These are phyloP conservation scores for Neotoma lepida DNA, from an alignment of 2,113 vertebrate genomes.

Conservation along the genomic window DNA sequence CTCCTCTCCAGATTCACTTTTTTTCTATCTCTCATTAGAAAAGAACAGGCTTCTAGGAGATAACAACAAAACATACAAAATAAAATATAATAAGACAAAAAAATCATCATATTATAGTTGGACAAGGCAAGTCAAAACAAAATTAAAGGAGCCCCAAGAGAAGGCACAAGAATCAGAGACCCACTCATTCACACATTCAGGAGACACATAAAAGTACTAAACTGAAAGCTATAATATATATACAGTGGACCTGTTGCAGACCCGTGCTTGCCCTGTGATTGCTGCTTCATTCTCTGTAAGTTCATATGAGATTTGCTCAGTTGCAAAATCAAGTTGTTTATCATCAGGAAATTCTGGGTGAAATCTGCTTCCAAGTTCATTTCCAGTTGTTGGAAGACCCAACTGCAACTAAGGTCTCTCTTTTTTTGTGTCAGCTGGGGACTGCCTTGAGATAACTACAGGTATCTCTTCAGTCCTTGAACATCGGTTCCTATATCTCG, in stretches of 20 bases:
- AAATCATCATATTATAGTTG: not conserved
- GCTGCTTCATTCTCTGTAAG: not conserved
- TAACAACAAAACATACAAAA: not conserved
- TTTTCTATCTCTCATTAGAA: too few relatives aligned
- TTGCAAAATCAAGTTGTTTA: not conserved
- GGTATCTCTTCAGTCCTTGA: not conserved
- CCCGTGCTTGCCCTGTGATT: not conserved
- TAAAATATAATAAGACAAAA: not conserved
- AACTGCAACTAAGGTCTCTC: not conserved
- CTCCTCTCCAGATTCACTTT: too few relatives aligned
- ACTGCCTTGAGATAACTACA: not conserved
- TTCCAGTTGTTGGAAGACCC: not conserved
- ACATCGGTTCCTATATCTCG: not conserved
- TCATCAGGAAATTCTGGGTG: not conserved
- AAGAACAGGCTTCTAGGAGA: not conserved
- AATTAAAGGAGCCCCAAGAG: not conserved
- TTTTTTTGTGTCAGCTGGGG: not conserved
- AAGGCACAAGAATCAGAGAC: not conserved
- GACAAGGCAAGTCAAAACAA: not conserved
- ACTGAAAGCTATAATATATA: not conserved
- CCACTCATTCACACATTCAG: too few relatives aligned
- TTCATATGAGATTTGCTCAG: not conserved
- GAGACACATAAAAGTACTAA: not conserved
- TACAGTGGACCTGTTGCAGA: not conserved
- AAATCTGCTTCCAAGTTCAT: constrained; percentile 4